A percentile compares a stretch with the other conserved stretches of the same genome.
Evolutionary conservation across 2,888 invertebrate genomes (phyloP).

Genomic region (Plagodis pulveraria): DNA sequence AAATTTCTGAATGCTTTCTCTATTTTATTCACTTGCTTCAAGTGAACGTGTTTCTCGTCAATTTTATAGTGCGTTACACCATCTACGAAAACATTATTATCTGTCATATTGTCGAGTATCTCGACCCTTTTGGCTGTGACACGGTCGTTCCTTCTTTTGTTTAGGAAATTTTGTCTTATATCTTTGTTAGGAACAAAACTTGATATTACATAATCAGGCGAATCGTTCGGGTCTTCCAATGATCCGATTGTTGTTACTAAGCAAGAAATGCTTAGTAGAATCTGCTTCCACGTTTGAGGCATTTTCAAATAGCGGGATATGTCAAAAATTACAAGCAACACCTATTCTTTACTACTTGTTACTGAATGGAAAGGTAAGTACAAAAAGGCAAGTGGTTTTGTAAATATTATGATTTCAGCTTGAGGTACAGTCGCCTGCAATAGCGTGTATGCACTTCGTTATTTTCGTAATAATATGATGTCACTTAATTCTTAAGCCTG

Average conservation of each 20-base stretch:
- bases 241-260: slow-evolving; percentile 7
- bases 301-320: too few species aligned
- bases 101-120: slow-evolving; percentile 33
- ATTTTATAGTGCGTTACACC: slow-evolving; percentile 50
- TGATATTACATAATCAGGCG: slow-evolving; percentile 22
- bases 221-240: slow-evolving; percentile 13
- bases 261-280: too few species aligned
- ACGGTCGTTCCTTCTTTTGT: slow-evolving; percentile 36
- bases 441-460: too few species aligned
- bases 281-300: too few species aligned
- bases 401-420: slow-evolving; percentile 22
- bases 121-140: slow-evolving; percentile 26
- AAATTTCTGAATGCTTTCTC: slow-evolving; percentile 55
- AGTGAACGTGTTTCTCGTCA: slow-evolving; percentile 18
- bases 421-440: not conserved
- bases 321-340: too few species aligned
- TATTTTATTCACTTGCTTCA: slow-evolving; percentile 35
- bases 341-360: too few species aligned
- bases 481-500: too few species aligned
- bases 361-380: not conserved
- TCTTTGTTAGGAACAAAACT: slow-evolving; percentile 10
- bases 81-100: slow-evolving; percentile 46
- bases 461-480: too few species aligned
- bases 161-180: slow-evolving; percentile 42
- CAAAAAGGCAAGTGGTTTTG: slow-evolving; percentile 15